Evolutionary conservation across 2,113 vertebrate species (phyloP).

Genomic region (Myiagra hebetior): DNA sequence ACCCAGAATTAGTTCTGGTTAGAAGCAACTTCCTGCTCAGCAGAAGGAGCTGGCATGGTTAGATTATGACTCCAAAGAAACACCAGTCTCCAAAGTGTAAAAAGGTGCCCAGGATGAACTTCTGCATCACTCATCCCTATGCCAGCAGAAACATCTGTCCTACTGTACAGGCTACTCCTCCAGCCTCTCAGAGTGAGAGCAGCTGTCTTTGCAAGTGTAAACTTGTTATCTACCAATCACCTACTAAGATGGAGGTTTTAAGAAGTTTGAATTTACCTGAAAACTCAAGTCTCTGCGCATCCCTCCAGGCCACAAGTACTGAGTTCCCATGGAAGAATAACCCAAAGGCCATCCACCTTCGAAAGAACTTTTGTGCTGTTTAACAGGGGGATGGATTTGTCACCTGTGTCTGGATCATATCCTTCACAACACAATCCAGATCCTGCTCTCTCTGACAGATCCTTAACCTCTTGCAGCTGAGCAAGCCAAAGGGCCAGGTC

Average conservation of each 20-base stretch:
- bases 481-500: neutral
- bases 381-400: neutral
- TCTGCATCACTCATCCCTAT: neutral
- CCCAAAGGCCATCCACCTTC: neutral
- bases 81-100: neutral
- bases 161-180: neutral
- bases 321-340: neutral
- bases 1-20: neutral
- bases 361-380: neutral
- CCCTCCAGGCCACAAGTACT: neutral
- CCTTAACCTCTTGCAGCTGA: neutral
- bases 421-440: neutral
- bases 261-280: neutral
- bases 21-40: neutral
- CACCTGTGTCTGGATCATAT: neutral
- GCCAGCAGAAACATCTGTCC: neutral
- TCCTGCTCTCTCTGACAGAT: neutral
- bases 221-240: neutral
- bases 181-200: neutral
- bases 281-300: neutral
- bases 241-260: neutral
- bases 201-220: neutral
- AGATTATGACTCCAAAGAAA: neutral
- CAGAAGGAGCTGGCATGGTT: neutral
- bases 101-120: neutral